Percentiles rank a stretch among this genome's conserved stretches.
Evolutionary conservation across 1,140 invertebrate genomes (phyloP).

Genomic region (Whitmania pigra): DNA sequence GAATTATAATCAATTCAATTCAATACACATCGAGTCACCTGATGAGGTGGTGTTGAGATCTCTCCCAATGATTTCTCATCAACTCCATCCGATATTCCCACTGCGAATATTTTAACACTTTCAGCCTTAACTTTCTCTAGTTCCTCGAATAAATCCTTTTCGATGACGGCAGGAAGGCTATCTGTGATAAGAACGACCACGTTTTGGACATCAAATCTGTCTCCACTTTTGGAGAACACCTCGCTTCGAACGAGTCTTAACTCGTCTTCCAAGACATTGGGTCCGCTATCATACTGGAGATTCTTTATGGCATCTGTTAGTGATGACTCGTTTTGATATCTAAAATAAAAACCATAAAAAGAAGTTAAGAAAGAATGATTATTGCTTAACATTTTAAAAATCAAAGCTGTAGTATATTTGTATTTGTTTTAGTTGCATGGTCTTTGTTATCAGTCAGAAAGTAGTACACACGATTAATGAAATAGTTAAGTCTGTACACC

Average conservation of each 20-base stretch:
- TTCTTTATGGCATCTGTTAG: slow-evolving; percentile 1
- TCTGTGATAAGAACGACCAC: slow-evolving; percentile 15
- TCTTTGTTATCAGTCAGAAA: too few species aligned
- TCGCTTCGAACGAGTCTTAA: slow-evolving; percentile 2
- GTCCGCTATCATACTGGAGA: slow-evolving; percentile 2
- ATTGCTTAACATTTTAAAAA: too few species aligned
- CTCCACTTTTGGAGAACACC: slow-evolving; percentile 1
- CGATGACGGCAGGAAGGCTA: not conserved
- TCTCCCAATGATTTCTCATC: not conserved
- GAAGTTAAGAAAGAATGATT: too few species aligned
- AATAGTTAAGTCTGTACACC: too few species aligned
- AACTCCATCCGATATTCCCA: slow-evolving; percentile 6
- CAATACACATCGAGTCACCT: not conserved
- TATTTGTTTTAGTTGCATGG: too few species aligned
- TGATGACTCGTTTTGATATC: slow-evolving; percentile 3
- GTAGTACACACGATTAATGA: too few species aligned
- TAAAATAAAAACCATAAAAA: not conserved
- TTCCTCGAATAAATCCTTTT: not conserved
- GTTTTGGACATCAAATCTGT: not conserved
- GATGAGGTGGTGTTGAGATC: slow-evolving; percentile 10
- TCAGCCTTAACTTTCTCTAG: not conserved
- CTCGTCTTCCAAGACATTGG: not conserved
- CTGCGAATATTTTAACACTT: slow-evolving; percentile 7
- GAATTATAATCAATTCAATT: too few species aligned
- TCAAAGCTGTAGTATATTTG: too few species aligned